phyloP scores from a whole-genome alignment of 2,797 vertebrate species.

The Syncerus caffer region DNA sequence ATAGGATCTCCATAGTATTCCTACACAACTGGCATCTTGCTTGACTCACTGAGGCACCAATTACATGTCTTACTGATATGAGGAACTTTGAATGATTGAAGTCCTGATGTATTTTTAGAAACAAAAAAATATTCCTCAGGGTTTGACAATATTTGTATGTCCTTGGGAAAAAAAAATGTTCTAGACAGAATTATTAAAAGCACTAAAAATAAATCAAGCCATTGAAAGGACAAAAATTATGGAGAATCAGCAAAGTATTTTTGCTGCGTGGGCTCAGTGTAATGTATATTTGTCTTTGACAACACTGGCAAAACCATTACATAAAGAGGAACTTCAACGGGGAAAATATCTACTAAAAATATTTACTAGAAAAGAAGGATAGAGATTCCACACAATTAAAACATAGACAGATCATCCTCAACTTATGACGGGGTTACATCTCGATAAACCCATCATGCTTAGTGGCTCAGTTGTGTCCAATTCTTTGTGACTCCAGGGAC shows the following conservation, averaged over 20 bases:
- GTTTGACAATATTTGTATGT: slow-evolving; percentile 60
- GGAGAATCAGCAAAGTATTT: slow-evolving; percentile 71
- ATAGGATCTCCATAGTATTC: not conserved
- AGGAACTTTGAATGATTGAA: not conserved
- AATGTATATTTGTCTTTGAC: slow-evolving; percentile 60
- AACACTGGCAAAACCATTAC: not conserved
- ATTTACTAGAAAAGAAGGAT: slow-evolving; percentile 12
- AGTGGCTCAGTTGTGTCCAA: not conserved
- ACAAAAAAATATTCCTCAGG: slow-evolving; percentile 43
- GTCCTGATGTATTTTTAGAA: not conserved
- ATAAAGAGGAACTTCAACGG: not conserved
- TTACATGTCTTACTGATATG: not conserved
- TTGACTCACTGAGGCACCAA: not conserved
- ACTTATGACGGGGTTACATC: not conserved
- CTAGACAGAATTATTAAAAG: slow-evolving; percentile 68
- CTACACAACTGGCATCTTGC: accelerated
- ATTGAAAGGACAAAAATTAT: slow-evolving; percentile 61
- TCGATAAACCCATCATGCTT: not conserved
- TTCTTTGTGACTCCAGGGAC: not conserved
- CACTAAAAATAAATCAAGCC: slow-evolving; percentile 76
- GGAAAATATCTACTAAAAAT: not conserved
- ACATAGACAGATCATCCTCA: not conserved
- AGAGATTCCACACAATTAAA: not conserved
- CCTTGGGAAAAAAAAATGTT: slow-evolving; percentile 41
- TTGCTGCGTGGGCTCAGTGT: slow-evolving; percentile 38